Evolutionary conservation across 2,113 vertebrate genomes (phyloP).

Genomic region (Paramormyrops kingsleyae): DNA sequence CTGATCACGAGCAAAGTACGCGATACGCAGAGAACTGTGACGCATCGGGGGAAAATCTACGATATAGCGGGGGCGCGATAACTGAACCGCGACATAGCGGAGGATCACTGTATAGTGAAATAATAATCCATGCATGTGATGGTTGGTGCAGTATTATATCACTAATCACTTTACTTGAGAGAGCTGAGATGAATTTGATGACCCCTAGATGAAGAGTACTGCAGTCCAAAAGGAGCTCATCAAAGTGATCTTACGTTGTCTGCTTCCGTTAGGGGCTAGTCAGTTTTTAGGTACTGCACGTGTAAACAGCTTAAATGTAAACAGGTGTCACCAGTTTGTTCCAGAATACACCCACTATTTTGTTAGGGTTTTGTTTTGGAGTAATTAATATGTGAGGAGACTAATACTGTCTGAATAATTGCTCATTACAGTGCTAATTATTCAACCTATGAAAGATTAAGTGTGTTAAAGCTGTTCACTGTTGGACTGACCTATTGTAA

Average conservation of each 20-base stretch:
- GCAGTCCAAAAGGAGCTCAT: neutral
- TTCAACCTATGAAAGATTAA: neutral
- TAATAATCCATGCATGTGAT: neutral
- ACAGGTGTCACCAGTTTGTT: neutral
- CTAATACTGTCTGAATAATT: conserved; percentile 1
- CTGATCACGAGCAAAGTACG: too few relatives aligned
- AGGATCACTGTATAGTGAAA: neutral
- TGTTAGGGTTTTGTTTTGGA: neutral
- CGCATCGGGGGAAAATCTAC: too few relatives aligned
- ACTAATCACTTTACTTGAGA: neutral
- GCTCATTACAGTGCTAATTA: conserved; percentile 4
- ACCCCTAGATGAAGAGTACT: neutral
- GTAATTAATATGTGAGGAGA: neutral
- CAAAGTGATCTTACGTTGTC: neutral
- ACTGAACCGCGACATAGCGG: too few relatives aligned
- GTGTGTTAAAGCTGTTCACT: neutral
- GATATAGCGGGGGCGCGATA: too few relatives aligned
- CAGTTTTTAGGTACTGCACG: neutral
- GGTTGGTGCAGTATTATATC: neutral
- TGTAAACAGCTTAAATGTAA: neutral
- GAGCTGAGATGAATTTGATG: neutral
- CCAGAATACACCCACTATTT: neutral
- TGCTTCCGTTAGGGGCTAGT: neutral
- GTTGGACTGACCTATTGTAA: neutral
- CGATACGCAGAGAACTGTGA: too few relatives aligned